Percentiles rank a stretch among this genome's conserved stretches.
phyloP scores from a whole-genome alignment of 2,797 vertebrate species.

The Nothura maculosa region DNA sequence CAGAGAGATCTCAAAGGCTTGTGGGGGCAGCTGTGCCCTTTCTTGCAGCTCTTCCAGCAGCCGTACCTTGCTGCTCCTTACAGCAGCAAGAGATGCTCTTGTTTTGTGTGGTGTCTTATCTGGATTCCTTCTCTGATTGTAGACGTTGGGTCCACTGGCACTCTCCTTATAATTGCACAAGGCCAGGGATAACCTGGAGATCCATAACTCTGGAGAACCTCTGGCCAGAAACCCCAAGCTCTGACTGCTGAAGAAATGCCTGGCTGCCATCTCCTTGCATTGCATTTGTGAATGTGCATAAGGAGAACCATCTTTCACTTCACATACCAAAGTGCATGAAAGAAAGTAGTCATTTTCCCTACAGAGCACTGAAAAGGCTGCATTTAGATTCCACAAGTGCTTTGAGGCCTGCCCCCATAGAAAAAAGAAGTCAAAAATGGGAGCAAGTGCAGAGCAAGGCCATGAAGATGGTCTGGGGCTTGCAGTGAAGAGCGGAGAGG shows the following conservation, averaged over 20 bases:
- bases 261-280: not conserved
- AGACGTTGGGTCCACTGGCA: not conserved
- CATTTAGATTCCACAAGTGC: not conserved
- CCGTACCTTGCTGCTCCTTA: not conserved
- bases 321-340: not conserved
- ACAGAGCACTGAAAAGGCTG: rapidly evolving
- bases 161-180: not conserved
- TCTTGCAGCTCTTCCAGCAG: not conserved
- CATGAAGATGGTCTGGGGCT: not conserved
- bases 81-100: no score
- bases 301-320: not conserved
- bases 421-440: not conserved
- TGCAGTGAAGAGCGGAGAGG: not conserved
- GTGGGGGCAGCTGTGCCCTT: not conserved
- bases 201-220: not conserved
- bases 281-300: not conserved
- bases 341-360: not conserved
- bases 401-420: not conserved
- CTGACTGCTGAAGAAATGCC: not conserved
- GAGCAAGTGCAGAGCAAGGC: not conserved
- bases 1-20: not conserved
- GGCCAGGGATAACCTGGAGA: not conserved
- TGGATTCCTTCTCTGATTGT: not conserved
- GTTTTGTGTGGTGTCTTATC: not conserved
- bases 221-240: not conserved